Conservation (phyloP, 2,888 invertebrate species). For the Tipula vernalis region DNA sequence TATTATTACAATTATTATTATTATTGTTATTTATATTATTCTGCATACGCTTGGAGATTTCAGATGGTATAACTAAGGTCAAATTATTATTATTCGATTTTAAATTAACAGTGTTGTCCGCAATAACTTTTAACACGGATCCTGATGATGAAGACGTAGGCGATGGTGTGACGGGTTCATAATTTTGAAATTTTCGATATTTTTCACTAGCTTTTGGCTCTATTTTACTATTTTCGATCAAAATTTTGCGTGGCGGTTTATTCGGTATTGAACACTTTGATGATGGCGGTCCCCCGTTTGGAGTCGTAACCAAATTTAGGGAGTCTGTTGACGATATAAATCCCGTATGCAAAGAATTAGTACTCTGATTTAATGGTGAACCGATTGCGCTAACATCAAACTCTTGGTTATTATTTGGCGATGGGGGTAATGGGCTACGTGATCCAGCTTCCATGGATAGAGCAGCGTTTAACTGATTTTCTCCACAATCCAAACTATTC, state of each 20-base stretch:
- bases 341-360: constrained; percentile 25
- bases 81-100: not conserved
- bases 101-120: not conserved
- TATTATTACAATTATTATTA: not conserved
- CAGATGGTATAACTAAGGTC: not conserved
- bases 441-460: constrained; percentile 72
- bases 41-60: not conserved
- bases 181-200: constrained; percentile 31
- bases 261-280: constrained; percentile 24
- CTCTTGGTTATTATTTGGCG: constrained; percentile 35
- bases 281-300: not conserved
- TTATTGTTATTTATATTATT: not conserved
- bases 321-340: constrained; percentile 33
- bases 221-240: constrained; percentile 14
- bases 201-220: constrained; percentile 21
- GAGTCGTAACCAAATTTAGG: constrained; percentile 20
- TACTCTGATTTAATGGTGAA: constrained; percentile 24
- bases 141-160: not conserved
- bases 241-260: constrained; percentile 33
- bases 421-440: constrained; percentile 64
- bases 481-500: constrained; percentile 54
- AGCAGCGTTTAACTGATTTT: constrained; percentile 60
- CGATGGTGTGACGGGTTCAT: constrained; percentile 31
- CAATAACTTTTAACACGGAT: not conserved
- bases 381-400: constrained; percentile 21